These are phyloP conservation scores for Lepidurus packardi DNA, from an alignment of 1,140 invertebrate genomes.

Conservation along the genomic window DNA sequence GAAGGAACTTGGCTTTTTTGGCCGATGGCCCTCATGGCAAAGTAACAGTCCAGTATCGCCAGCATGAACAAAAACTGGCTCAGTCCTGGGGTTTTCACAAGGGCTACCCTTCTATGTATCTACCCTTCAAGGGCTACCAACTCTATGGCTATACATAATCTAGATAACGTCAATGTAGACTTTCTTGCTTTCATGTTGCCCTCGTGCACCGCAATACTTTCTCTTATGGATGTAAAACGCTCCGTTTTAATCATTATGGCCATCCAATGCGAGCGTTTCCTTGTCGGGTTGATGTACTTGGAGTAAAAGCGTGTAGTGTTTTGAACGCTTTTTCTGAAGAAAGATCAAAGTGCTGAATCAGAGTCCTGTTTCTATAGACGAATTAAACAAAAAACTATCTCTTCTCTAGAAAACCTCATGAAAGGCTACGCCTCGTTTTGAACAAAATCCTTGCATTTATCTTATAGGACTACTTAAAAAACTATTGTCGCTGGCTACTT, in stretches of 20 bases:
- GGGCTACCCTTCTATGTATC: conserved; percentile 20
- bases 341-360: background rate
- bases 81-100: conserved; percentile 13
- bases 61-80: background rate
- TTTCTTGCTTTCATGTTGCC: conserved; percentile 2
- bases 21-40: background rate
- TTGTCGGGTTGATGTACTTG: background rate
- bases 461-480: too few species aligned
- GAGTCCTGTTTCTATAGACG: background rate
- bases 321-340: background rate
- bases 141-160: conserved; percentile 16
- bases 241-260: background rate
- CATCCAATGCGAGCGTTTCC: conserved; percentile 13
- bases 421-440: background rate
- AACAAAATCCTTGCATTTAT: too few species aligned
- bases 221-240: conserved; percentile 6
- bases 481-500: background rate
- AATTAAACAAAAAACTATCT: conserved; percentile 3
- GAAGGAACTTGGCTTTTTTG: background rate
- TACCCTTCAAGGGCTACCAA: too few species aligned
- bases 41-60: background rate
- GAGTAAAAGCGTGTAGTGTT: background rate
- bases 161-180: conserved; percentile 7
- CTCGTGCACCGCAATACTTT: conserved; percentile 3
- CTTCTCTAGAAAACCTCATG: background rate